Base-by-base conservation (phyloP, 2,113 vertebrate species). In the Sporophila hypoxantha region DNA sequence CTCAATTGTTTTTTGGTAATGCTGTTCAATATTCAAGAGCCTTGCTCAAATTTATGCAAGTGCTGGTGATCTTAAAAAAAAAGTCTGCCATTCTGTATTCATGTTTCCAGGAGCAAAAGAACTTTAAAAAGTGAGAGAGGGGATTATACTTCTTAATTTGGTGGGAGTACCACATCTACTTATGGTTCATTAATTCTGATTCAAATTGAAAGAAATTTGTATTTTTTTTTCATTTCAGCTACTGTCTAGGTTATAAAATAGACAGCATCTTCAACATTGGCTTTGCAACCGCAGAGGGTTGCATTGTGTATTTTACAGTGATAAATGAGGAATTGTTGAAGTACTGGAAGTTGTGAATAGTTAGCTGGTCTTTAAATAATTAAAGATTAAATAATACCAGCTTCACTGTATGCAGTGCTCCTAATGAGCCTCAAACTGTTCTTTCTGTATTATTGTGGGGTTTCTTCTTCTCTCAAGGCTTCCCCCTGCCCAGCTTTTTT, bases 371-470 rank as follows among this genome's bases (percentile, higher is more conserved):
- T 89, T 86, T 85, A 94, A 92, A 78, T 83, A 87, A 89, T 91
- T 93, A 77, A 93, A 81, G 76, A 50, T 59, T 76, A 83, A 95
- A 91, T 88, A 88, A 85, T 56, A 89, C 74, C 76, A 81, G n/a
- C 41, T 91, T 92, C 50, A 44, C 49, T 50, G 17, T 55, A 39
- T 75, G 74, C 37, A 27, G 25, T 41, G 22, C 42, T 83, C 61
- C 67, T 92, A 69, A 84, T 73, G 66, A 92, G 49, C 37, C 30
- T 80, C 71, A 71, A 68, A 64, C 29, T 80, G 10, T 75, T 92
- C 57, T 59, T 77, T 87, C 76, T 71, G 17, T 85, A 10, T 49
- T 76, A 52, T 26, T 81, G 85, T n/a, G 62, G 26, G 6, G 9
- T 76, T 91, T 78, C 57, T 65, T 78, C 57, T 66, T 53, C 5